These are phyloP conservation scores for Rhopalosiphum nymphaeae DNA, from an alignment of 2,888 invertebrate species.

Conservation along the genomic window DNA sequence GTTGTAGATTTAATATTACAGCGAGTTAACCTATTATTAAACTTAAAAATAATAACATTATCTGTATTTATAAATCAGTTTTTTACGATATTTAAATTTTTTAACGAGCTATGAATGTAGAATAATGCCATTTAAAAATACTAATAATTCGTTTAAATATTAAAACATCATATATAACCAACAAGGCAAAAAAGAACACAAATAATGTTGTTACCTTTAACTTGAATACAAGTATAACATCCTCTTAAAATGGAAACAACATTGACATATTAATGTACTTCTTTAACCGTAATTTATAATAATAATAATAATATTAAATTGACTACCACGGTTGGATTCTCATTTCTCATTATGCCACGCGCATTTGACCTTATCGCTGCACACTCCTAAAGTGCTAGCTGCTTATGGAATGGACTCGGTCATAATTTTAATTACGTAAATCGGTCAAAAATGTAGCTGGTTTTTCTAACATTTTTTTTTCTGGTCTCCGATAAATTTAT, in stretches of 20 bases:
- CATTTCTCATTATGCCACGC: neutral
- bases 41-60: constrained; percentile 1
- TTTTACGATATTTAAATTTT: neutral
- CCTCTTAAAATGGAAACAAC: neutral
- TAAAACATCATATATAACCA: neutral
- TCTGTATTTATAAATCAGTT: neutral
- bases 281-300: neutral
- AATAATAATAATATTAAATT: neutral
- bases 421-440: neutral
- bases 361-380: neutral
- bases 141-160: neutral
- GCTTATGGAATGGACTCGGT: neutral
- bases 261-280: neutral
- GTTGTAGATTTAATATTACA: neutral
- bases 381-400: neutral
- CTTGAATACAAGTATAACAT: neutral
- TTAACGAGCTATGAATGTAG: neutral
- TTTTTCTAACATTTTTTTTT: neutral
- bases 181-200: neutral
- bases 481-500: neutral
- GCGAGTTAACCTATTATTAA: neutral
- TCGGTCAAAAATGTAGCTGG: neutral
- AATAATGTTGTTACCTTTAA: neutral
- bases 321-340: neutral
- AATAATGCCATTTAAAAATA: neutral